Base-by-base conservation (phyloP, 2,797 vertebrate species). In the Clarias fuscus region DNA sequence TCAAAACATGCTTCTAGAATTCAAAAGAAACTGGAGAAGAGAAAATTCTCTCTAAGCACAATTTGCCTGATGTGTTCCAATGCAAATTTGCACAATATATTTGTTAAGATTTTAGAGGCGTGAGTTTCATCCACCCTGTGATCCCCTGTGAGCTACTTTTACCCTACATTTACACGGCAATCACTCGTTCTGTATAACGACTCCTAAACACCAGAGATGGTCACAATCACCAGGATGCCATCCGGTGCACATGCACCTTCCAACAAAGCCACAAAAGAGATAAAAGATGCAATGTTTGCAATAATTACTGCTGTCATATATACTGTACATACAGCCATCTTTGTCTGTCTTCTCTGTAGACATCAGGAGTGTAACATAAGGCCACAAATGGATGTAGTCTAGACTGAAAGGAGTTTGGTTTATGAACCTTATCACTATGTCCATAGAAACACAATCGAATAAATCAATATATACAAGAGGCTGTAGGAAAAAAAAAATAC, bases 41-140 rank as follows among this genome's bases (percentile, higher is more conserved):
- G 53, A 58, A 18, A 59, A 13, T 11, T 33, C 75, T 20, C 27
- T 33, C 53, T 1, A 20, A 33, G 58, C 30, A 22, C 7, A 33
- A 27, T 76, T 30, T 30, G 17, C 53, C 53, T 58, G 17, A 78
- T 61, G 27, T 11, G 37, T 59, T 30, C 27, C 30, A 22, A 22
- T 2, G 2, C 27, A 33, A 10, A 78, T 78, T 30, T 59, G 4
- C 8, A 30, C 53, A 77, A 58, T 15, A 78, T 20, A 61, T 78
- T 78, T 78, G 73, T 59, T 37, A 24, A 78, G 56, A 22, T 61
- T 59, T 61, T 37, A 78, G 56, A 77, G 76, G 18, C 33, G 18
- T 78, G 18, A 18, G 2, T 24, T 27, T 48, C 13, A 0, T 22
- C 33, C 37, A 5, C 33, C 40, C 20, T 22, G 2, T 24, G 27